Conservation (phyloP, 2,113 vertebrate genomes). For the Piprites chloris region DNA sequence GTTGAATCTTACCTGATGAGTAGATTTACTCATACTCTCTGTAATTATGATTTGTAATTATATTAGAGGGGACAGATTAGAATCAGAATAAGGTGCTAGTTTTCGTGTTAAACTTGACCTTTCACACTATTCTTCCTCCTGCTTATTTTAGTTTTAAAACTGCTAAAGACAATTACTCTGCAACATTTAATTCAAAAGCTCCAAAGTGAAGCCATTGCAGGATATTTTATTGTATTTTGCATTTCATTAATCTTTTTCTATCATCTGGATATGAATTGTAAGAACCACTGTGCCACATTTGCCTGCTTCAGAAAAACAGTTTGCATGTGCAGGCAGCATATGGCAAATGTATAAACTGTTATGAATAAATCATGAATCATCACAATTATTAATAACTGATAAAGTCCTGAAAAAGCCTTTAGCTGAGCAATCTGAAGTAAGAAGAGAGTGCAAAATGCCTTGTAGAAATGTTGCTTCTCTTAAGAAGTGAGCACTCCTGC, state of each 20-base stretch:
- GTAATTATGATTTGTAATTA: neutral
- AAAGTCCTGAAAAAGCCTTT: slow-evolving; percentile 46
- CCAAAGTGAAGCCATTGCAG: neutral
- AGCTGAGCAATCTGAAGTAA: slow-evolving; percentile 10
- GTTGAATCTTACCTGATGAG: neutral
- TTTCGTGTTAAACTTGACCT: neutral
- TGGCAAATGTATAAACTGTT: slow-evolving; percentile 57
- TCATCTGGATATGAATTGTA: slow-evolving; percentile 25
- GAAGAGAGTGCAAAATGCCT: slow-evolving; percentile 33
- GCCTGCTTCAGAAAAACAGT: slow-evolving; percentile 22
- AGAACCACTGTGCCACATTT: neutral
- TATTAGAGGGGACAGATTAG: neutral
- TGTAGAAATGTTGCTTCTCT: slow-evolving; percentile 14
- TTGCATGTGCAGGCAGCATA: slow-evolving; percentile 44
- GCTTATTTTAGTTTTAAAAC: slow-evolving; percentile 22
- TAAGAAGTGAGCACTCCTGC: neutral
- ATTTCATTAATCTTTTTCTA: slow-evolving; percentile 28
- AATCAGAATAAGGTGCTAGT: neutral
- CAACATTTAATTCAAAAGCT: neutral
- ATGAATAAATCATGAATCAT: slow-evolving; percentile 65
- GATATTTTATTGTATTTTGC: neutral
- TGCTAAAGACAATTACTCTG: neutral
- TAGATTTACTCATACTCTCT: neutral
- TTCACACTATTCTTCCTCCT: neutral
- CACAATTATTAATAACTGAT: slow-evolving; percentile 69